Evolutionary conservation across 2,888 invertebrate species (phyloP).

Genomic region (Rhyacophila evoluta): DNA sequence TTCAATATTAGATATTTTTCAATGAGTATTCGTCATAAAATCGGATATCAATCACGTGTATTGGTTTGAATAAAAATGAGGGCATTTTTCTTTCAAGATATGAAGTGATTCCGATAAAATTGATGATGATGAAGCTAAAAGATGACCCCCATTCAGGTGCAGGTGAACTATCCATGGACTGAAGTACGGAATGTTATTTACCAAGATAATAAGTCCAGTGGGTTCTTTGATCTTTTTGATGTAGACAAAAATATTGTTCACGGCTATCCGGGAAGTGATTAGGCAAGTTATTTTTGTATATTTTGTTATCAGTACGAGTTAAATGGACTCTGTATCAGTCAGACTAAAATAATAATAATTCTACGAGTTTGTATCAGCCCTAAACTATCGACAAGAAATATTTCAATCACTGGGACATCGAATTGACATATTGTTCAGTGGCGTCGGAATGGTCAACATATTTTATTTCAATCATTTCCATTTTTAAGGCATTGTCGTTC

Average conservation of each 20-base stretch:
- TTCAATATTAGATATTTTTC: too few species aligned
- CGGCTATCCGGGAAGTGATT: neutral
- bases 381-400: conserved; percentile 33
- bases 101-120: too few species aligned
- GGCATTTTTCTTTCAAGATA: too few species aligned
- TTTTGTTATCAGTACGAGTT: neutral
- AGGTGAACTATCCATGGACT: neutral
- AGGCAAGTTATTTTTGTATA: neutral
- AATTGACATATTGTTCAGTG: neutral
- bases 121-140: too few species aligned
- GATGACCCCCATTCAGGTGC: neutral
- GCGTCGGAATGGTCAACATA: too few species aligned
- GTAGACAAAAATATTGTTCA: neutral
- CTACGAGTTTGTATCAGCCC: conserved; percentile 14
- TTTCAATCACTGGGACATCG: conserved; percentile 6
- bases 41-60: too few species aligned
- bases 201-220: neutral
- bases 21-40: too few species aligned
- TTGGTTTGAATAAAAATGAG: too few species aligned
- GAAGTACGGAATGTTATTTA: neutral
- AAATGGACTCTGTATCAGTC: conserved; percentile 14
- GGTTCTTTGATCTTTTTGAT: neutral
- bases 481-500: too few species aligned
- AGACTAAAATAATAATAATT: neutral
- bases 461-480: too few species aligned